These are phyloP conservation scores for Cyanoramphus novaezelandiae DNA, from an alignment of 2,113 vertebrate species.

Conservation along the genomic window DNA sequence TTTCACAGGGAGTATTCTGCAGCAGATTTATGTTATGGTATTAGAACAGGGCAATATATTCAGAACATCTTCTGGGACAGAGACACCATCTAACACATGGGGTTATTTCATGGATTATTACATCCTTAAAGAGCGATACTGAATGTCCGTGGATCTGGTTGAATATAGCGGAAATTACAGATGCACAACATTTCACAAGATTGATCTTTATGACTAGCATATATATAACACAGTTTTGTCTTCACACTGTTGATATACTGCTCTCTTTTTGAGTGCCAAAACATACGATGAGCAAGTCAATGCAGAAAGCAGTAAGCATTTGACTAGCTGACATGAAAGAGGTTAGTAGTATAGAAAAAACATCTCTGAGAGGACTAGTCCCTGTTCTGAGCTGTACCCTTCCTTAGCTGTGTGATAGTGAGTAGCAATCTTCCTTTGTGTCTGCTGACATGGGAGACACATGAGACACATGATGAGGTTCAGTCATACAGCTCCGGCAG, in stretches of 20 bases:
- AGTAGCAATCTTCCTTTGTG: not conserved
- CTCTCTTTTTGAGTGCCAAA: not conserved
- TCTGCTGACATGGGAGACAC: not conserved
- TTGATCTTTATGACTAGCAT: not conserved
- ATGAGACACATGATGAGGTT: not conserved
- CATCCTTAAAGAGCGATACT: not conserved
- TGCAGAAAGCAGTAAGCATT: not conserved
- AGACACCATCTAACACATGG: not conserved
- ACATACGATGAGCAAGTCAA: accelerated
- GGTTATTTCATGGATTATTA: not conserved
- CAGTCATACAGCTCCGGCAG: not conserved
- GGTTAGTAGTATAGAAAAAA: not conserved
- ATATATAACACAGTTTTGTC: not conserved
- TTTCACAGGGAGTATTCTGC: not conserved
- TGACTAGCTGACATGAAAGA: not conserved
- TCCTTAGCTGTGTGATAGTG: not conserved
- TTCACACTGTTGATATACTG: not conserved
- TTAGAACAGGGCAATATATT: not conserved
- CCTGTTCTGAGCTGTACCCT: not conserved
- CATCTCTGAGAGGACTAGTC: not conserved
- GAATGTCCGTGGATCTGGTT: not conserved
- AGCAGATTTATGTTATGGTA: not conserved
- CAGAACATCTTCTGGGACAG: not conserved
- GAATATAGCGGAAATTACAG: not conserved
- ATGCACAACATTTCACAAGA: not conserved